These are phyloP conservation scores for Melanotus villosus DNA, from an alignment of 2,888 invertebrate species.

Conservation along the genomic window DNA sequence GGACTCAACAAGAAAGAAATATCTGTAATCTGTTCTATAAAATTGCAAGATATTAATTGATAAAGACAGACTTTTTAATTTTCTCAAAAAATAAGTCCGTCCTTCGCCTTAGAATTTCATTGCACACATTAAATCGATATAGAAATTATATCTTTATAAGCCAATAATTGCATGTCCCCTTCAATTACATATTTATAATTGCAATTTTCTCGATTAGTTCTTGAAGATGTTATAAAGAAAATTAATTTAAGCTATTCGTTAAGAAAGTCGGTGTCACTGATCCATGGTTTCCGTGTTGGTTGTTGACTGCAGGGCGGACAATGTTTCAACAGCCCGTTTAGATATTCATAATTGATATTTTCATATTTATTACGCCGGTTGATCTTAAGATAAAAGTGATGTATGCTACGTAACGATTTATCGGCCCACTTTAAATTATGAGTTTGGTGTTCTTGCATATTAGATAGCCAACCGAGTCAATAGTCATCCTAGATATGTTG, in stretches of 20 bases:
- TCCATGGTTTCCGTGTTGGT: slow-evolving; percentile 46
- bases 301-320: slow-evolving; percentile 61
- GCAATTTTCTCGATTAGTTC: not conserved
- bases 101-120: too few species aligned
- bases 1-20: too few species aligned
- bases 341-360: slow-evolving; percentile 67
- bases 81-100: too few species aligned
- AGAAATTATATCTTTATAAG: too few species aligned
- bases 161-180: too few species aligned
- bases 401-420: slow-evolving; percentile 54
- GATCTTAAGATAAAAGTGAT: slow-evolving; percentile 59
- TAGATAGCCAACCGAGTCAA: slow-evolving; percentile 25
- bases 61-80: too few species aligned
- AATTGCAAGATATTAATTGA: too few species aligned
- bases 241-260: slow-evolving; percentile 21
- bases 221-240: not conserved
- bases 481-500: slow-evolving; percentile 4
- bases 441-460: slow-evolving; percentile 29
- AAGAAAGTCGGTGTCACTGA: slow-evolving; percentile 11
- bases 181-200: too few species aligned
- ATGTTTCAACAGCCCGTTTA: slow-evolving; percentile 60
- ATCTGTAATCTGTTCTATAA: too few species aligned
- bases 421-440: slow-evolving; percentile 38
- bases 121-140: too few species aligned
- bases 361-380: slow-evolving; percentile 60